Base-by-base conservation (phyloP, 2,113 vertebrate genomes). In the Brachypodius melanocephalos region DNA sequence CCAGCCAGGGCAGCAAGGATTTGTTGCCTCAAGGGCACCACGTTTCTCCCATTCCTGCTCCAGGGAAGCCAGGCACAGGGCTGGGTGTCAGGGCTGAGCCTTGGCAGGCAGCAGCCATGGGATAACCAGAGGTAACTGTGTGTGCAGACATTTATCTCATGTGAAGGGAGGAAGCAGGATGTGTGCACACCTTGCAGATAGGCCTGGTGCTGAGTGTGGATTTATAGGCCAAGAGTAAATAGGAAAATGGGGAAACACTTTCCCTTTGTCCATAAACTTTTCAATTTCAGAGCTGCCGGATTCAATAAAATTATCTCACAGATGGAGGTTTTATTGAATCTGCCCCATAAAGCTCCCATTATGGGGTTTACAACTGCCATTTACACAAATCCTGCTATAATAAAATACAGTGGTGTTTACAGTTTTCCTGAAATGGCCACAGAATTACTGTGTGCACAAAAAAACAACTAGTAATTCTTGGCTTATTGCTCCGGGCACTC, bases 331-430 rank as follows among this genome's bases (percentile, higher is more conserved):
- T 95, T 96, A 93, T 89, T 95, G 55, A 77, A 90, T 96, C 95
- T 88, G 92, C 77, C 67, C 84, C 92, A 85, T 82, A 90, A 96
- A 94, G 54, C 46, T 90, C 63, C 84, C 84, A 74, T 80, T 81
- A 85, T 69, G 91, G 74, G 25, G 85, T 97, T 96, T 94, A 90
- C 54, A 91, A 74, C 72, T 88, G 72, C 87, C 88, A 66, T 92
- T 96, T 90, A 89, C 67, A 83, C 85, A 94, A 96, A 71, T 68
- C 84, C 85, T 96, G 59, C 65, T 61, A 57, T 82, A 90, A 88
- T 96, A 96, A 96, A 97, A 91, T 90, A 93, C 91, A 86, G 82
- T 55, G 85, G 87, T 94, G 86, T 92, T 96, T 96, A 94, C 92
- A 90, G 68, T 82, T 59, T 85, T 82, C 83, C 67, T 79, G 89